Percentiles rank a stretch among this genome's conserved stretches.
phyloP scores from a whole-genome alignment of 2,888 invertebrate genomes.

The Hanleya hanleyi region DNA sequence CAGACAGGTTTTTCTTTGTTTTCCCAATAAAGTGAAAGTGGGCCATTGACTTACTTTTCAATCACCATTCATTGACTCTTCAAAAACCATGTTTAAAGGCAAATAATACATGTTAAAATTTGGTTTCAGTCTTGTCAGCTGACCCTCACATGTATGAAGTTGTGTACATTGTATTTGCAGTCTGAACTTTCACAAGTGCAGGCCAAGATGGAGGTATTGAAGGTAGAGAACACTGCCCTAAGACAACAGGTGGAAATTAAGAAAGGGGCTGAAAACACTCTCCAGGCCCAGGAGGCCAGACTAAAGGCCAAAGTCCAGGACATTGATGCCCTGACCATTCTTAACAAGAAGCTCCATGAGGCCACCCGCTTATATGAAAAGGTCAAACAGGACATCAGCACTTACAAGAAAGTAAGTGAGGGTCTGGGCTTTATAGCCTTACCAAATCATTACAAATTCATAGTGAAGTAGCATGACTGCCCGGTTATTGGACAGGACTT shows the following conservation, averaged over 20 bases:
- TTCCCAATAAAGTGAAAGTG: no score
- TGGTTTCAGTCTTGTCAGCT: no score
- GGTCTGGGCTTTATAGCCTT: no score
- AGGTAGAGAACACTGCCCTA: conserved; percentile 23
- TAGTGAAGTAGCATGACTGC: no score
- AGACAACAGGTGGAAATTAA: conserved; percentile 8
- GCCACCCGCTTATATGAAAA: conserved; percentile 59
- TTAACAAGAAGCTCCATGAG: conserved; percentile 61
- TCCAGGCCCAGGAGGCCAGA: background rate
- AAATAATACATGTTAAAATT: no score
- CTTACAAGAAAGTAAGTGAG: conserved; percentile 54
- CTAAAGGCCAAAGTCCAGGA: background rate
- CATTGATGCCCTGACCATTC: conserved; percentile 19
- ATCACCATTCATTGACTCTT: no score
- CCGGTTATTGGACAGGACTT: no score
- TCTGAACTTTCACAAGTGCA: conserved; percentile 33
- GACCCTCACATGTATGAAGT: no score
- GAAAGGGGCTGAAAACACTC: background rate
- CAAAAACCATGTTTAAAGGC: no score
- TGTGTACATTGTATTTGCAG: conserved; percentile 27
- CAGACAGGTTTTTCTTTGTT: no score
- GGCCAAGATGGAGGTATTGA: conserved; percentile 1
- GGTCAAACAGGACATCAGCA: conserved; percentile 56
- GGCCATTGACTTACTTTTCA: no score
- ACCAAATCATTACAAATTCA: background rate